These are phyloP conservation scores for Chloropsis cyanopogon DNA, from an alignment of 2,113 vertebrate genomes.

Conservation along the genomic window DNA sequence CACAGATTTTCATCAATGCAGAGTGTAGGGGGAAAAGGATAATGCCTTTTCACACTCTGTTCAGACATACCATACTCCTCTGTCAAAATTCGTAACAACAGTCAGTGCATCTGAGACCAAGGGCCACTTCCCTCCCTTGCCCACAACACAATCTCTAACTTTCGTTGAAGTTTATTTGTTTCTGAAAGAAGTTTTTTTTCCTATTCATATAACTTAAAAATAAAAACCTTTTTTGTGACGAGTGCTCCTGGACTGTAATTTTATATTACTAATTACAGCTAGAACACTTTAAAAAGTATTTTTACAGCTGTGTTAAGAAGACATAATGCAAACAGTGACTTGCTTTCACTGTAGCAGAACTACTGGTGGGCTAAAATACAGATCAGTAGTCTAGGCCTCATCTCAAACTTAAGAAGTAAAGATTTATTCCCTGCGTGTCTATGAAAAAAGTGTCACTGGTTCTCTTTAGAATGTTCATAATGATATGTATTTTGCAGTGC, in stretches of 20 bases:
- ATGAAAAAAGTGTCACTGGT: not conserved
- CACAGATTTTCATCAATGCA: not conserved
- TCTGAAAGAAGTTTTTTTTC: not conserved
- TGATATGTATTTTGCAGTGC: not conserved
- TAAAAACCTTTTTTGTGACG: not conserved
- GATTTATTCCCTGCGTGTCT: not conserved
- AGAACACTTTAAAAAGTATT: not conserved
- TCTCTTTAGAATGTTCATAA: not conserved
- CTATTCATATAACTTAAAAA: not conserved
- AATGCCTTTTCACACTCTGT: not conserved
- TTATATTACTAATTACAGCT: not conserved
- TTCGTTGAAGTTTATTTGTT: not conserved
- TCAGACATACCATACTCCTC: not conserved
- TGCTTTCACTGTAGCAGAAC: not conserved
- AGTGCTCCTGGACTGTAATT: not conserved
- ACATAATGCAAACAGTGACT: slow-evolving; percentile 10
- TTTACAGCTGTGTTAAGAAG: slow-evolving; percentile 30
- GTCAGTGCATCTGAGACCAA: not conserved
- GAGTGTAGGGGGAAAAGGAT: not conserved
- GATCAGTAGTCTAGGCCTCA: not conserved
- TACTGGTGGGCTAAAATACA: not conserved
- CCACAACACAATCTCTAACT: not conserved
- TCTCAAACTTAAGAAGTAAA: not conserved
- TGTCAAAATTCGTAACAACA: not conserved
- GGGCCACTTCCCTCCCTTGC: not conserved